Percentiles rank a stretch among this genome's conserved stretches.
Conservation (phyloP, 2,888 invertebrate genomes). For the Dusona sp. region DNA sequence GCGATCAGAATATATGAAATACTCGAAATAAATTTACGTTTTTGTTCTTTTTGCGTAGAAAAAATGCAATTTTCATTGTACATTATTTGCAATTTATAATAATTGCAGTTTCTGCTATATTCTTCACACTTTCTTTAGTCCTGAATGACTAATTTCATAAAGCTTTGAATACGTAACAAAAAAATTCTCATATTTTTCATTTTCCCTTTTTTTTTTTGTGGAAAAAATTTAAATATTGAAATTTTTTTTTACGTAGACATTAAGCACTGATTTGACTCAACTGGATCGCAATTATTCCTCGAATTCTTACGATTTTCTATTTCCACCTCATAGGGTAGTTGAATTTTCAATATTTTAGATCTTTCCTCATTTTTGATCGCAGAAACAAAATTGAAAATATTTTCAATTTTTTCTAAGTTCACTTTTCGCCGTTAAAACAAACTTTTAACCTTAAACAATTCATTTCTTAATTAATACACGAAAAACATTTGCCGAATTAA, state of each 20-base stretch:
- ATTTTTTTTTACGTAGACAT: background rate
- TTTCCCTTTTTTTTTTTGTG: too few species aligned
- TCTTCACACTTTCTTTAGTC: background rate
- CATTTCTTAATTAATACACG: too few species aligned
- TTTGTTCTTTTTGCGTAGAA: background rate
- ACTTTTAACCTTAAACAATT: too few species aligned
- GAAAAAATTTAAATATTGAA: too few species aligned
- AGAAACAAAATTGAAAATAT: background rate
- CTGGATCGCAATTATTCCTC: background rate
- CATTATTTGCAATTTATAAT: background rate
- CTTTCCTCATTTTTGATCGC: background rate
- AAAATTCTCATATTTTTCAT: background rate
- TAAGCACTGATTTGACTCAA: background rate
- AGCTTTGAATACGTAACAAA: too few species aligned
- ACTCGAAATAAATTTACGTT: background rate
- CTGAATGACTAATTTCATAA: too few species aligned
- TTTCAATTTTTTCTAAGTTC: too few species aligned
- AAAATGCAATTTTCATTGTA: background rate
- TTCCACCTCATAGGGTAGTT: background rate
- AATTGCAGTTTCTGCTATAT: background rate
- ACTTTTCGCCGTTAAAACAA: too few species aligned
- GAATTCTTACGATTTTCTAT: background rate
- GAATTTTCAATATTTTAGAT: background rate
- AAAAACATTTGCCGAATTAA: too few species aligned
- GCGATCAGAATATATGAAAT: background rate